Conservation (phyloP, 2,888 invertebrate genomes). For the Agrilus biguttatus region DNA sequence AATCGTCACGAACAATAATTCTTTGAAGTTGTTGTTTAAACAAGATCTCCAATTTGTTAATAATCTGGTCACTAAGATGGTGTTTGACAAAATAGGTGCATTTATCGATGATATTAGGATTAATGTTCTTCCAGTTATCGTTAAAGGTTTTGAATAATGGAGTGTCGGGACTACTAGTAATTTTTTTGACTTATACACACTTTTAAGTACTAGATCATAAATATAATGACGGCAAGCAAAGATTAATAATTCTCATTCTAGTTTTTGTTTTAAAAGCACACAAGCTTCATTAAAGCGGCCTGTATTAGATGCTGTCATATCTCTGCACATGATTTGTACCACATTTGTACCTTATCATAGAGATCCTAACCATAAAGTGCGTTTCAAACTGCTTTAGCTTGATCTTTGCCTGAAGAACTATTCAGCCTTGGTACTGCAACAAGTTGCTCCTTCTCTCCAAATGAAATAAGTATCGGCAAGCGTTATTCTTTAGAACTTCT, state of each 20-base stretch:
- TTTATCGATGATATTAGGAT: no score
- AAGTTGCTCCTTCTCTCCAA: conserved; percentile 15
- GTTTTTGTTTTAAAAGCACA: conserved; percentile 13
- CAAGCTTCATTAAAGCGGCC: conserved; percentile 14
- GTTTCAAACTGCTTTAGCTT: conserved; percentile 8
- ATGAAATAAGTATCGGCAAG: conserved; percentile 13
- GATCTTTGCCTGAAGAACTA: conserved; percentile 12
- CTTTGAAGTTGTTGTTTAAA: no score
- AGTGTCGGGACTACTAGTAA: conserved; percentile 14
- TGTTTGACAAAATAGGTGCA: conserved; percentile 3
- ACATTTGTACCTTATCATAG: no score
- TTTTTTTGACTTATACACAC: conserved; percentile 11
- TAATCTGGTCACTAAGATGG: conserved; percentile 3
- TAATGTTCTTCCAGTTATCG: no score
- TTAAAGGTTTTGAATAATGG: neutral
- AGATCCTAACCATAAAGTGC: no score
- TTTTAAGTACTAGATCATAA: conserved; percentile 1
- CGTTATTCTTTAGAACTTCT: conserved; percentile 17
- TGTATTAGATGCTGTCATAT: conserved; percentile 12
- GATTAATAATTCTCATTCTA: conserved; percentile 7
- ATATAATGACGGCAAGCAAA: neutral
- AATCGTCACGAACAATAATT: conserved; percentile 12
- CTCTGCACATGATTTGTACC: conserved; percentile 7
- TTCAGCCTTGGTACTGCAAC: conserved; percentile 16
- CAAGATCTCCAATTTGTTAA: conserved; percentile 8